Percentiles rank a stretch among this genome's conserved stretches.
phyloP scores from a whole-genome alignment of 2,888 invertebrate genomes.

The Aleiodes testaceus region DNA sequence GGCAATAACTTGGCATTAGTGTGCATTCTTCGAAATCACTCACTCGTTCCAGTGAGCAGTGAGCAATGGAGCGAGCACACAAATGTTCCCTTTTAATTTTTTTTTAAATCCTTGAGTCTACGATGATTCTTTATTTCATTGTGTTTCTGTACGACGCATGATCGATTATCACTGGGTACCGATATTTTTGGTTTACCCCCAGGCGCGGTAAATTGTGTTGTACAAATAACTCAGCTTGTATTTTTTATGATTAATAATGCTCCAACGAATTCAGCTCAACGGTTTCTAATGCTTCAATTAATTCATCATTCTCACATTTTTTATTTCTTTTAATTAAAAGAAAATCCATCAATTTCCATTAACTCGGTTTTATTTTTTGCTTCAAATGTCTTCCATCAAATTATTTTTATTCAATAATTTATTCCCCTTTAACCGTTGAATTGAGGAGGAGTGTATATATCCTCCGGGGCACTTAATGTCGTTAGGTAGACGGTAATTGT shows the following conservation, averaged over 20 bases:
- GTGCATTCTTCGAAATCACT: slow-evolving; percentile 52
- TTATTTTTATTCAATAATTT: not conserved
- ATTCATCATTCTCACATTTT: no score
- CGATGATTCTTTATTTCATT: slow-evolving; percentile 24
- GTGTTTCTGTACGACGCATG: slow-evolving; percentile 49
- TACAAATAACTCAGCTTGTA: slow-evolving; percentile 50
- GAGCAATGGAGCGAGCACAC: slow-evolving; percentile 40
- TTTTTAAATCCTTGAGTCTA: slow-evolving; percentile 22
- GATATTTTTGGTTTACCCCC: slow-evolving; percentile 52
- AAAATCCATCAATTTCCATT: not conserved
- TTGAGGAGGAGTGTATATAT: slow-evolving; percentile 37
- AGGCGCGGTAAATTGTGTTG: slow-evolving; percentile 53
- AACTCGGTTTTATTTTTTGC: no score
- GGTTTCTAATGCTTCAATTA: no score
- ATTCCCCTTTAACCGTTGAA: not conserved
- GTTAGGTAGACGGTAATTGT: slow-evolving; percentile 58
- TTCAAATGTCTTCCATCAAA: no score
- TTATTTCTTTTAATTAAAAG: not conserved
- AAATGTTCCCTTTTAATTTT: slow-evolving; percentile 43
- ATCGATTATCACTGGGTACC: slow-evolving; percentile 60
- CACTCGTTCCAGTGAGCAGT: slow-evolving; percentile 50
- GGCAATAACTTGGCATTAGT: slow-evolving; percentile 49
- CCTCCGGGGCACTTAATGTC: slow-evolving; percentile 58
- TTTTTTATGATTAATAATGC: not conserved
- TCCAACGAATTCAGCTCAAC: no score